phyloP scores from a whole-genome alignment of 1,140 invertebrate genomes.

The Phortica variegata region DNA sequence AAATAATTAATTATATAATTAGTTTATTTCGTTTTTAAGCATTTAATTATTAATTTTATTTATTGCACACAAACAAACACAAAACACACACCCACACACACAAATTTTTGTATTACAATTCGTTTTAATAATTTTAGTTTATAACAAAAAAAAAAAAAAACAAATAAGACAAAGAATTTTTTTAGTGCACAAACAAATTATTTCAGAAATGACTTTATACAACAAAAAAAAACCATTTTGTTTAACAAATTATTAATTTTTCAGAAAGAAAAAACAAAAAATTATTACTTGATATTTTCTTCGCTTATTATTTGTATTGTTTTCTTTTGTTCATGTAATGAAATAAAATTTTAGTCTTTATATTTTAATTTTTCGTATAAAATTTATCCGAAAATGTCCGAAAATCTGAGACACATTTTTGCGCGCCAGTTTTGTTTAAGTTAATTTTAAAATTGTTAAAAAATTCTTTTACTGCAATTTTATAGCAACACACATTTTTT shows the following conservation, averaged over 20 bases:
- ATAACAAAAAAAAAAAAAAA: conserved; percentile 17
- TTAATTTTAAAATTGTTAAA: conserved; percentile 2
- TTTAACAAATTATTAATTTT: conserved; percentile 17
- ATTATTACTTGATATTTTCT: conserved; percentile 20
- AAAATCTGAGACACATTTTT: conserved; percentile 16
- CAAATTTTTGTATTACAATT: conserved; percentile 16
- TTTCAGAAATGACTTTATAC: conserved; percentile 1
- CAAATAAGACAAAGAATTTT: conserved; percentile 52
- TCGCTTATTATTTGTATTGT: conserved; percentile 7
- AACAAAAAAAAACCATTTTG: background rate
- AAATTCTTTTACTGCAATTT: no score
- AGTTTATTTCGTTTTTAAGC: conserved; percentile 7
- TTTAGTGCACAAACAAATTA: conserved; percentile 47
- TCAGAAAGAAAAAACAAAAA: conserved; percentile 19
- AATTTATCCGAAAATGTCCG: conserved; percentile 8
- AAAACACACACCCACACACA: no score
- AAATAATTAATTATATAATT: conserved; percentile 6
- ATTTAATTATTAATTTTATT: background rate
- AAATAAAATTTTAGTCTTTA: conserved; percentile 49
- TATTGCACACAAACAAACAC: background rate
- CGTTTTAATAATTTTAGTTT: conserved; percentile 19
- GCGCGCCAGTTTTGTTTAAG: conserved; percentile 1
- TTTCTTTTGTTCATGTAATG: conserved; percentile 49
- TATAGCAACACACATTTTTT: no score
- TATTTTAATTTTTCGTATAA: conserved; percentile 26